These are phyloP conservation scores for Octonoba sinensis DNA, from an alignment of 2,888 invertebrate genomes.

Conservation along the genomic window DNA sequence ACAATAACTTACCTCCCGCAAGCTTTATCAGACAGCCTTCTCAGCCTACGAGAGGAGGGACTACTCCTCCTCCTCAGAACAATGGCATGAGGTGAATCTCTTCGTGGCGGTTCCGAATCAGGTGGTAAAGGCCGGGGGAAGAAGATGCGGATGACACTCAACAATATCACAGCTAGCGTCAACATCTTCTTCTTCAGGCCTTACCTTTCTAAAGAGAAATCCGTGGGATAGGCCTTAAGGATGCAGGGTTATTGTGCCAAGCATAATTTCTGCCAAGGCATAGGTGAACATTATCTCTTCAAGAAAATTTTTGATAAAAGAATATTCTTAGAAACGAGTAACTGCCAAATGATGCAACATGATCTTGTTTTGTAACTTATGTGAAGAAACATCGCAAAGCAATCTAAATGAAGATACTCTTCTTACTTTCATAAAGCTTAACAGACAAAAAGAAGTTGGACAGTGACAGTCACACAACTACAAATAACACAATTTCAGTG, in stretches of 20 bases:
- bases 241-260: too few species aligned
- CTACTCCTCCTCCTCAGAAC: slow-evolving; percentile 51
- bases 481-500: slow-evolving; percentile 20
- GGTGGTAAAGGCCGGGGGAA: slow-evolving; percentile 23
- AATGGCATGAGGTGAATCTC: slow-evolving; percentile 43
- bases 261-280: too few species aligned
- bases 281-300: too few species aligned
- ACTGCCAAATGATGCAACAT: too few species aligned
- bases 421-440: background rate
- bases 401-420: slow-evolving; percentile 2
- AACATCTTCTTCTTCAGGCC: slow-evolving; percentile 22
- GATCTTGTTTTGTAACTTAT: too few species aligned
- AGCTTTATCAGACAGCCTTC: slow-evolving; percentile 53
- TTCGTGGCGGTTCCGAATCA: slow-evolving; percentile 19
- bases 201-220: background rate
- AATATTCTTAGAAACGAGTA: too few species aligned
- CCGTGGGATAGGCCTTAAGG: background rate
- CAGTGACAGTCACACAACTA: slow-evolving; percentile 18
- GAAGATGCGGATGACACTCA: slow-evolving; percentile 27
- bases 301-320: too few species aligned
- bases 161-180: slow-evolving; percentile 37
- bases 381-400: too few species aligned
- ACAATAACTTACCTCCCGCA: slow-evolving; percentile 49
- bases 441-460: background rate
- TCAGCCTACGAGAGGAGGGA: slow-evolving; percentile 31